These are phyloP conservation scores for Anguilla megastoma DNA, from an alignment of 2,797 vertebrate genomes.

Conservation along the genomic window DNA sequence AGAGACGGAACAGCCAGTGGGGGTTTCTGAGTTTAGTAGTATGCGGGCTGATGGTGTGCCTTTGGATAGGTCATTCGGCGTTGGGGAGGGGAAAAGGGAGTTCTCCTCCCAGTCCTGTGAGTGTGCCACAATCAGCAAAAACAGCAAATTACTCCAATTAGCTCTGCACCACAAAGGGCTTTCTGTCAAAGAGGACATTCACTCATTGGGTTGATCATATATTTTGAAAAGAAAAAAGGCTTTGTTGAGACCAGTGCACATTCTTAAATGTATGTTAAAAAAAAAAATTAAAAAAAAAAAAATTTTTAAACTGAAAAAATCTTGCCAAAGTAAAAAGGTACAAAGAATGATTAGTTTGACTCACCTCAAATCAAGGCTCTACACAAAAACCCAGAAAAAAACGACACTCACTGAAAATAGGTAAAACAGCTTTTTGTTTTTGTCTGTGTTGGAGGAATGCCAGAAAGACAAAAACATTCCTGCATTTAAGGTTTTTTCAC, in stretches of 20 bases:
- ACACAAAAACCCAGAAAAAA: not conserved
- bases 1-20: slow-evolving; percentile 42
- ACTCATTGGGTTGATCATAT: slow-evolving; percentile 55
- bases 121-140: slow-evolving; percentile 95
- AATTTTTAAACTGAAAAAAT: not conserved
- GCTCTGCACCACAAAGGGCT: slow-evolving; percentile 78
- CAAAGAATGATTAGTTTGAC: not conserved
- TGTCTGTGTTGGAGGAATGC: not conserved
- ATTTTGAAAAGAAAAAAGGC: not conserved
- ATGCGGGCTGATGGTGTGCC: slow-evolving; percentile 82
- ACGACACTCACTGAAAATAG: not conserved
- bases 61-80: slow-evolving; percentile 83
- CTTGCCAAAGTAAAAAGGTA: not conserved
- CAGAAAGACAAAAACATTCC: not conserved
- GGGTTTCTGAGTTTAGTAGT: slow-evolving; percentile 76
- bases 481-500: not conserved
- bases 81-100: slow-evolving; percentile 81
- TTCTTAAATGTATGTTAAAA: not conserved
- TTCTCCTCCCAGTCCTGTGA: slow-evolving; percentile 86
- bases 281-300: not conserved
- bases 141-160: slow-evolving; percentile 85
- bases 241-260: not conserved
- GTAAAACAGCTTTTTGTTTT: not conserved
- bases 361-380: not conserved
- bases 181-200: slow-evolving; percentile 77